Base-by-base conservation (phyloP, 53 echinoderm and acorn worm genomes). In the Arbacia lixula region DNA sequence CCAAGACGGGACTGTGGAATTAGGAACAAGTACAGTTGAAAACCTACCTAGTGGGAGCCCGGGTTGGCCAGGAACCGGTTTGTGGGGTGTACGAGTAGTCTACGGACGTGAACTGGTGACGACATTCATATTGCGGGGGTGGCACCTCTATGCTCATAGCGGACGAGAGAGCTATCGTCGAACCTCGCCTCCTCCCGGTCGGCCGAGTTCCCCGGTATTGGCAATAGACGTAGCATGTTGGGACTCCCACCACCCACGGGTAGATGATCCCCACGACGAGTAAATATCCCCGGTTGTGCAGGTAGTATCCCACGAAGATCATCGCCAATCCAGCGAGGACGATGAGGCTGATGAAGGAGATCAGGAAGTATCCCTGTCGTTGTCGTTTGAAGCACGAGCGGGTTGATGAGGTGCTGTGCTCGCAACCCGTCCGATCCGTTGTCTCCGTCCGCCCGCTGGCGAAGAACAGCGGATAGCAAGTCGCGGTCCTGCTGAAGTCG, bases 401-500 rank as follows among this genome's bases (percentile, higher is more conserved):
- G 39, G 4, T 24, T 11, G 4, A 38, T 21, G 58, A 8, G 0
- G 54, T 8, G 0, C 17, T 1, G 25, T 10, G 77, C 1, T 60
- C 58, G 31, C 77, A 77, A 39, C 12, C 6, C 4, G 60, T 27
- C 17, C 4, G 34, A 12, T 81, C 82, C 1, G 46, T 46, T 6
- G 41, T 5, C 0, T 81, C 82, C 30, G 82, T 63, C 32, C 82
- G 69, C 19, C 82, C 82, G 64, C 82, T 81, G 26, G 82, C 82
- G 65, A 81, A 81, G 82, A 81, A 81, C 17, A 81, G 28, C 64
- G 62, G 82, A 46, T 81, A 81, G 82, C 82, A 81, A 9, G 82
- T 63, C 38, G 82, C 64, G 2, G 82, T 63, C 29, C 82, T 46
- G 31, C 82, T 63, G 36, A 77, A 63, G 65, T 63, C 64, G 64